These are phyloP conservation scores for Erpornis zantholeuca DNA, from an alignment of 2,113 vertebrate species.

Conservation along the genomic window DNA sequence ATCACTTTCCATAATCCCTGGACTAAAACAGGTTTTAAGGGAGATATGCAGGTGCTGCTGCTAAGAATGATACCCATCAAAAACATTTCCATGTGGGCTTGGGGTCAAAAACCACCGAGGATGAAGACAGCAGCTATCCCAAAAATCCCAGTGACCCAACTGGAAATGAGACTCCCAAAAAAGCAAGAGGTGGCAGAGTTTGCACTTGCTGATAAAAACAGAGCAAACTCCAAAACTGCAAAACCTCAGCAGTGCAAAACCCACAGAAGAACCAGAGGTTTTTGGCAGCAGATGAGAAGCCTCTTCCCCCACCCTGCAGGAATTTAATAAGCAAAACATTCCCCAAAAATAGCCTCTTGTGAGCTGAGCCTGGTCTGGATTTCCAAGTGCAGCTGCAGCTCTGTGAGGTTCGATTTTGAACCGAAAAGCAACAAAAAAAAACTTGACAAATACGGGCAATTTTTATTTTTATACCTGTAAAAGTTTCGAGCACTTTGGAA, in stretches of 20 bases:
- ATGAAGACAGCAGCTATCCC: background rate
- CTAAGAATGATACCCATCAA: fast-evolving
- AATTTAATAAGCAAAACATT: background rate
- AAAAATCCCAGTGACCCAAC: background rate
- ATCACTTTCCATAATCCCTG: background rate
- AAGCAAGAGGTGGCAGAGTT: background rate
- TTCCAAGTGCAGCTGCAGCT: background rate
- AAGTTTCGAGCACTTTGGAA: background rate
- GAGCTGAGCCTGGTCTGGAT: background rate
- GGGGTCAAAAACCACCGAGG: fast-evolving
- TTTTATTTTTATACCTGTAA: background rate
- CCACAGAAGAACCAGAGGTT: fast-evolving
- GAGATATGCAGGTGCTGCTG: background rate
- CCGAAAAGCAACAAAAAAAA: background rate
- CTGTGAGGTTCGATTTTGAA: background rate
- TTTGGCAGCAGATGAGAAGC: background rate
- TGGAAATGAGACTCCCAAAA: background rate
- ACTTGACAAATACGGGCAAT: background rate
- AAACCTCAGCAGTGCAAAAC: background rate
- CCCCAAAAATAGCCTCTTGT: background rate
- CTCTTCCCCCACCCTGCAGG: background rate
- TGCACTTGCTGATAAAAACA: background rate
- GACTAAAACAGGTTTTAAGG: background rate
- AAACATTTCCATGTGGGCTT: fast-evolving
- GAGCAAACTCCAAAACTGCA: background rate